phyloP scores from a whole-genome alignment of 2,888 invertebrate species.

The Drosophila quinaria region DNA sequence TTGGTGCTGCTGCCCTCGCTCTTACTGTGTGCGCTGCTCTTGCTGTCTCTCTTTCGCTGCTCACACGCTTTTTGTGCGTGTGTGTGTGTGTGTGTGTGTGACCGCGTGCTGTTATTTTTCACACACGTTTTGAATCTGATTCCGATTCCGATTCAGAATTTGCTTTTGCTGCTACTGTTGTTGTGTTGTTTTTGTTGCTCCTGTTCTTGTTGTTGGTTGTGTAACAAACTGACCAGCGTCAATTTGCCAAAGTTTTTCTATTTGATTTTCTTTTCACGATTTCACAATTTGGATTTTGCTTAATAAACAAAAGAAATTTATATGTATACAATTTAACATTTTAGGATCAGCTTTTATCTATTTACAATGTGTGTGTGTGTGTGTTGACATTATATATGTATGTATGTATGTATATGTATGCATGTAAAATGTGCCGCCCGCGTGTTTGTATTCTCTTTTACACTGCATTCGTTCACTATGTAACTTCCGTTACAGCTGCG shows the following conservation, averaged over 20 bases:
- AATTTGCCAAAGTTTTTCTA: conserved; percentile 33
- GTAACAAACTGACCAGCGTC: conserved; percentile 57
- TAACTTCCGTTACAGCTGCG: conserved; percentile 57
- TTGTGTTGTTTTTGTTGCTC: conserved; percentile 10
- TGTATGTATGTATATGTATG: conserved; percentile 14
- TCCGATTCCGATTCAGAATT: conserved; percentile 47
- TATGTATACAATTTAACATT: conserved; percentile 24
- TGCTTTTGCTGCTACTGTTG: conserved; percentile 10
- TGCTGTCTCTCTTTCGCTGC: conserved; percentile 29
- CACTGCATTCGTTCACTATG: conserved; percentile 32
- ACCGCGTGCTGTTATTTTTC: conserved; percentile 58
- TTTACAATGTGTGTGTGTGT: conserved; percentile 7
- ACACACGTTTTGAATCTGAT: conserved; percentile 54
- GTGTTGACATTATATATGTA: neutral
- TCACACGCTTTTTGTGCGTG: too few relatives aligned
- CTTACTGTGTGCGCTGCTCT: conserved; percentile 31
- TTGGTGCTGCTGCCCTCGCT: conserved; percentile 47
- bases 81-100: conserved; percentile 16
- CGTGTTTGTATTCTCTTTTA: conserved; percentile 44
- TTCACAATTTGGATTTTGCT: conserved; percentile 55
- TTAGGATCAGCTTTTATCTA: conserved; percentile 28
- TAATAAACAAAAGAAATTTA: conserved; percentile 59
- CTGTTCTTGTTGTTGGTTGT: conserved; percentile 46
- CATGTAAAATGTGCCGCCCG: conserved; percentile 47
- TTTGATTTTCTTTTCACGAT: conserved; percentile 46